Percentiles rank a stretch among this genome's conserved stretches.
phyloP scores from a whole-genome alignment of 2,113 vertebrate genomes.

The Pardalotus punctatus region DNA sequence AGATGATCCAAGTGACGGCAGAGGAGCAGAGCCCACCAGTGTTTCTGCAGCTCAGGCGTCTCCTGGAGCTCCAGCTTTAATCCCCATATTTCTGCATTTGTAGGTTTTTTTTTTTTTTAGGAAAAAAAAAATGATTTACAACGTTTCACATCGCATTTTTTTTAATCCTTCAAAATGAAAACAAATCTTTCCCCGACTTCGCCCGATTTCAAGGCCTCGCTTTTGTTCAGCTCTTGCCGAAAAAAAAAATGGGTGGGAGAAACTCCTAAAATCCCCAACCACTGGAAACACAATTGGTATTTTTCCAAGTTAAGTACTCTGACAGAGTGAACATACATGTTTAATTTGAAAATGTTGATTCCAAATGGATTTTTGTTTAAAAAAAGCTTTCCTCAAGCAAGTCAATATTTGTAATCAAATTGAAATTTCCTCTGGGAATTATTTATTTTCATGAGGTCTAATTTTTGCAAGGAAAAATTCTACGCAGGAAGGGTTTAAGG shows the following conservation, averaged over 20 bases:
- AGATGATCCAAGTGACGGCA: accelerated
- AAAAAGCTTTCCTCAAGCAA: conserved; percentile 48
- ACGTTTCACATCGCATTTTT: neutral
- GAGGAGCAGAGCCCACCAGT: no score
- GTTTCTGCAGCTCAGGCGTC: neutral
- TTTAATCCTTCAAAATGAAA: conserved; percentile 28
- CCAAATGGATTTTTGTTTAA: conserved; percentile 63
- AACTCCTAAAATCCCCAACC: conserved; percentile 47
- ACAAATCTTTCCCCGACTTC: neutral
- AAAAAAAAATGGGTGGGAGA: neutral
- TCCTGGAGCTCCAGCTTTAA: conserved; percentile 11
- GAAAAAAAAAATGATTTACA: conserved; percentile 16
- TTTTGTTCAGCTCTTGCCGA: neutral
- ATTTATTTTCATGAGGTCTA: conserved; percentile 55
- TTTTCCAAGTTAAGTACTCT: conserved; percentile 33
- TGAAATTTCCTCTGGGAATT: conserved; percentile 62
- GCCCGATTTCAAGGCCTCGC: neutral
- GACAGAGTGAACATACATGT: conserved; percentile 20
- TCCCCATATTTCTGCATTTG: neutral
- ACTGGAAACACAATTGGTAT: conserved; percentile 16
- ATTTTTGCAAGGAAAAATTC: conserved; percentile 45
- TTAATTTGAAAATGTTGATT: conserved; percentile 65
- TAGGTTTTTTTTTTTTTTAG: neutral
- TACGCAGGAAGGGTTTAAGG: neutral
- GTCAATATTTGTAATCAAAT: conserved; percentile 71